Conservation (phyloP, 2,888 invertebrate species). For the Spodoptera picta region DNA sequence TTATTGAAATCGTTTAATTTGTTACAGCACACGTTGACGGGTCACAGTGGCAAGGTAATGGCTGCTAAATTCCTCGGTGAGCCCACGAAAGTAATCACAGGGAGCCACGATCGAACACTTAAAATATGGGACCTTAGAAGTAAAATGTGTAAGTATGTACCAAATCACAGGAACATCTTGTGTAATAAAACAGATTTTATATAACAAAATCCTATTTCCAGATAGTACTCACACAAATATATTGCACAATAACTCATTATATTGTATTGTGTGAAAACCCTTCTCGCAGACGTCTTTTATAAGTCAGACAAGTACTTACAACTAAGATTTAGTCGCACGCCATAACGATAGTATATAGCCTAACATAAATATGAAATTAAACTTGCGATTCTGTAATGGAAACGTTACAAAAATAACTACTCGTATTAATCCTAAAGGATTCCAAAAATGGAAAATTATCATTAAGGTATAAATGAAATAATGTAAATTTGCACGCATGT, state of each 20-base stretch:
- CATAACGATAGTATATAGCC: conserved; percentile 37
- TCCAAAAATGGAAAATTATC: no score
- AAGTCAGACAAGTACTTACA: conserved; percentile 45
- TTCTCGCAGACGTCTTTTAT: conserved; percentile 48
- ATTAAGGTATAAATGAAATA: no score
- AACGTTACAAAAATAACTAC: conserved; percentile 24
- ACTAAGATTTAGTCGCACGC: conserved; percentile 38
- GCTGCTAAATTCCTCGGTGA: conserved; percentile 98
- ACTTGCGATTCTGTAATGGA: conserved; percentile 20
- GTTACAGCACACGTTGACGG: conserved; percentile 95
- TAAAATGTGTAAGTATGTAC: conserved; percentile 88
- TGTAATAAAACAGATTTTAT: conserved; percentile 46
- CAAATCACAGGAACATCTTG: conserved; percentile 41
- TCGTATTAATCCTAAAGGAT: neutral
- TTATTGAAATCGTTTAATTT: conserved; percentile 37
- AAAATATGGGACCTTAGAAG: conserved; percentile 99
- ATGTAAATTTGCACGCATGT: no score
- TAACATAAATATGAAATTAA: conserved; percentile 36
- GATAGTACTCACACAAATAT: conserved; percentile 38
- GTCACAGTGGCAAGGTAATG: conserved; percentile 99
- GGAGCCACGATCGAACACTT: conserved; percentile 98
- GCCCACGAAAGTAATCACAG: conserved; percentile 97
- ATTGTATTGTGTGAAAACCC: conserved; percentile 53
- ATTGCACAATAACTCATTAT: conserved; percentile 53
- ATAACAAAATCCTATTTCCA: conserved; percentile 47